These are phyloP conservation scores for Platalea minor DNA, from an alignment of 2,797 vertebrate species.

Conservation along the genomic window DNA sequence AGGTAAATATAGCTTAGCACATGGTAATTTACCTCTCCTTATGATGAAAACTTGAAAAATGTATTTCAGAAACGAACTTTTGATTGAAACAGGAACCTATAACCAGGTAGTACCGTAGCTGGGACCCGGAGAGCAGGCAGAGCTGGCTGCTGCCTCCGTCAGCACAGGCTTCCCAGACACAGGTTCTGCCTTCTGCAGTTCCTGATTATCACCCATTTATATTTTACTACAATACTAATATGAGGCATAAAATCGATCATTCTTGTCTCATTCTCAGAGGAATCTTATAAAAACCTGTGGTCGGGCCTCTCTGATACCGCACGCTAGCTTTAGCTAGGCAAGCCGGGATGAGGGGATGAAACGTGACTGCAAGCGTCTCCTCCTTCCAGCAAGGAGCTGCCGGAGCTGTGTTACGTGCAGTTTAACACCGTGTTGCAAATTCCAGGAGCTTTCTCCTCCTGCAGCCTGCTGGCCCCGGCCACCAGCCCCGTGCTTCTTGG, in stretches of 20 bases:
- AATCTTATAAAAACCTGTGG: background rate
- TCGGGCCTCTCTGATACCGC: background rate
- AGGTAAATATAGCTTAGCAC: background rate
- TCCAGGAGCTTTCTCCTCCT: background rate
- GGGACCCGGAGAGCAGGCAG: background rate
- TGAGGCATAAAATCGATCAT: background rate
- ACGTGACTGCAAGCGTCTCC: too few species aligned
- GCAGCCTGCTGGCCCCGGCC: background rate
- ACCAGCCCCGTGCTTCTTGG: fast-evolving
- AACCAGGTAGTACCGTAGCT: fast-evolving
- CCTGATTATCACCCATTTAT: background rate
- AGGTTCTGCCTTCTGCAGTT: background rate
- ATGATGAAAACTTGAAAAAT: background rate
- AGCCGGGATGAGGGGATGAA: background rate
- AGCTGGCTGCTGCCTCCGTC: background rate
- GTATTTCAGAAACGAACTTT: background rate
- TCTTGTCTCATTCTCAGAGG: background rate
- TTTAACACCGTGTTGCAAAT: background rate
- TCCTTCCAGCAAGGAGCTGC: background rate
- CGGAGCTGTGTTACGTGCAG: background rate
- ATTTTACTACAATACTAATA: background rate
- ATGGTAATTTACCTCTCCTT: background rate
- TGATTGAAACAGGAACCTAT: background rate
- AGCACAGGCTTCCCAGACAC: background rate
- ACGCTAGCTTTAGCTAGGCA: background rate